These are phyloP conservation scores for Parotocinclus haroldoi DNA, from an alignment of 2,797 vertebrate genomes.

Conservation along the genomic window DNA sequence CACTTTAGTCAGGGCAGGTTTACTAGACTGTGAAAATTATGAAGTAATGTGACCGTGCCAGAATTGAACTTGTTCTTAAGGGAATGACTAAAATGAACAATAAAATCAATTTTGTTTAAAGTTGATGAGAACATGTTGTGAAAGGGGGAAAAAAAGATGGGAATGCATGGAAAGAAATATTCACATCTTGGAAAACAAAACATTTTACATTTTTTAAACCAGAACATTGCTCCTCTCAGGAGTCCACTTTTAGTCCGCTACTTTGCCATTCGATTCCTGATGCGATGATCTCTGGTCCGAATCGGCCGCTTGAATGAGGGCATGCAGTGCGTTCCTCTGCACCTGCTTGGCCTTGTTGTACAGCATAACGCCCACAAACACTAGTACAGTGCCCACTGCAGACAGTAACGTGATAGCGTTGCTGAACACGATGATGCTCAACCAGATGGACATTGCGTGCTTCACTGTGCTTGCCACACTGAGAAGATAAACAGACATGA, in stretches of 20 bases:
- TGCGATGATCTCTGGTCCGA: slow-evolving; percentile 49
- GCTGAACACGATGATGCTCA: slow-evolving; percentile 91
- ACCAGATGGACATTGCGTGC: slow-evolving; percentile 92
- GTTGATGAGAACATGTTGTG: no score
- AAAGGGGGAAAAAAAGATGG: no score
- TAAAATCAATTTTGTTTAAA: no score
- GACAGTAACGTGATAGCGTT: slow-evolving; percentile 88
- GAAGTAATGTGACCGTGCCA: no score
- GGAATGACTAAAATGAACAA: no score
- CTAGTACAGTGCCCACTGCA: slow-evolving; percentile 79
- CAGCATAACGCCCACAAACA: slow-evolving; percentile 83
- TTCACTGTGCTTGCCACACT: slow-evolving; percentile 97
- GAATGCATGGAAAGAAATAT: no score
- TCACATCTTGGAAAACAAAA: no score
- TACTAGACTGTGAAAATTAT: no score
- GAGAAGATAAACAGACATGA: slow-evolving; percentile 5
- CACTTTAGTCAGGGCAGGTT: no score
- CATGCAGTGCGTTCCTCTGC: slow-evolving; percentile 75
- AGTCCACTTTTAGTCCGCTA: slow-evolving; percentile 21
- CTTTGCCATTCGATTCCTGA: slow-evolving; percentile 49
- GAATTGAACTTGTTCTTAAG: no score
- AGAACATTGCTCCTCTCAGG: no score
- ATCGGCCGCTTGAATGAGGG: slow-evolving; percentile 60
- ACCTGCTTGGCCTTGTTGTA: slow-evolving; percentile 89
- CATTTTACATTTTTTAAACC: no score